Base-by-base conservation (phyloP, 2,113 vertebrate species). In the Vulpes ferrilata region DNA sequence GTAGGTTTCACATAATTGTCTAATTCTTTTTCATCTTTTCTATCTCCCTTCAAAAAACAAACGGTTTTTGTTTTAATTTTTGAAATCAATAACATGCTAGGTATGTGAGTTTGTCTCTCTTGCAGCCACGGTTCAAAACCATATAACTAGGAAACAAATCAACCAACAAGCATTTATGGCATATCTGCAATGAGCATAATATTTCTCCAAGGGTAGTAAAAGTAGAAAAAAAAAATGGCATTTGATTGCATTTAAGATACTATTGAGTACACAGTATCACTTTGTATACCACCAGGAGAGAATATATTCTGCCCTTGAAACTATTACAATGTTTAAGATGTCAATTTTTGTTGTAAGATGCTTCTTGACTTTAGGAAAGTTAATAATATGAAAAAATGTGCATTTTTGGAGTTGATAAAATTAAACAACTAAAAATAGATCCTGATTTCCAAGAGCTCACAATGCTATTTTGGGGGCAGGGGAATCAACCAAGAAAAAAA, bases 21-120 rank as follows among this genome's bases (percentile, higher is more conserved):
- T 86, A 87, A 88, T 74, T 88, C 27, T 65, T 89, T 65, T 92
- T 89, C 60, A 83, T 90, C 20, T 88, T 74, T 93, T 97, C 11
- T 64, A 94, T 4, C 3, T 87, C 32, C 2, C 30, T 16, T 90
- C 25, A 64, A 74, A 90, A 84, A 88, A 35, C 3, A 86, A 38
- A 60, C 1, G 11, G 32, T 74, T 79, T 89, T 84, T 90, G 57
- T 51, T 59, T 51, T 88, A 67, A 67, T 15, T 73, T 87, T 93
- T 84, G 9, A 92, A 87, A 94, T 87, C 90, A 90, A 22, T 73
- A 35, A 38, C 35, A 76, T 87, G 35, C 6, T 92, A 89, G 35
- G 59, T 59, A 83, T 57, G 7, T 48, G 27, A 5, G 30, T 80
- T 89, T 89, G 64, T 60, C 32, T 76, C 86, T 88, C 88, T 32